Percentiles rank a stretch among this genome's conserved stretches.
These are phyloP conservation scores for Brachyhypopomus gauderio DNA, from an alignment of 2,113 vertebrate genomes.

Conservation along the genomic window DNA sequence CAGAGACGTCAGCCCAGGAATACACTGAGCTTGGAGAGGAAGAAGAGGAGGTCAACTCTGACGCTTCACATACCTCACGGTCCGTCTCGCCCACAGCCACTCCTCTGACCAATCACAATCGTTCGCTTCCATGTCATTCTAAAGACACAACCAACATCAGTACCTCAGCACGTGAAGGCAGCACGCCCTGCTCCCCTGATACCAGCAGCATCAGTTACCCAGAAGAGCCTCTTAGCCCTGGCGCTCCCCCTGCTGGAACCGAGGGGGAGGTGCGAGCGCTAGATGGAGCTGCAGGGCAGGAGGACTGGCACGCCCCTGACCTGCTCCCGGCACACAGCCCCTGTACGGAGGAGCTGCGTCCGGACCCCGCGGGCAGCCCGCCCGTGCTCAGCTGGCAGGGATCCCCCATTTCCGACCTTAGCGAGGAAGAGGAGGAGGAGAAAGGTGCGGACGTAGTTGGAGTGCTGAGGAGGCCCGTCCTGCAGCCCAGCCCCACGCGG, in stretches of 20 bases:
- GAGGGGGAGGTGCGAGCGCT: constrained; percentile 14
- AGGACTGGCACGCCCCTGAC: constrained; percentile 73
- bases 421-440: constrained; percentile 70
- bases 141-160: constrained; percentile 47
- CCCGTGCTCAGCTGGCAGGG: constrained; percentile 81
- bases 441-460: constrained; percentile 64
- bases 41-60: constrained; percentile 22
- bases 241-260: constrained; percentile 67
- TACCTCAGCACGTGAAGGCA: constrained; percentile 18
- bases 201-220: constrained; percentile 26
- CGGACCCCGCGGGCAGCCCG: constrained; percentile 73
- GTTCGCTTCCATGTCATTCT: constrained; percentile 40
- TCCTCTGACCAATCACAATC: constrained; percentile 33
- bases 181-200: constrained; percentile 28
- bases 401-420: constrained; percentile 71
- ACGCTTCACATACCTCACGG: constrained; percentile 51
- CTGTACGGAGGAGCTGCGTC: constrained; percentile 61
- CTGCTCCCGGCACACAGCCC: constrained; percentile 69
- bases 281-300: constrained; percentile 64
- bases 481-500: constrained; percentile 73
- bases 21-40: constrained; percentile 34
- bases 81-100: constrained; percentile 16
- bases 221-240: constrained; percentile 45
- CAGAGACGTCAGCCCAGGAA: constrained; percentile 11
- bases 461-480: constrained; percentile 72